A percentile compares a stretch with the other conserved stretches of the same genome.
Conservation (phyloP, 2,113 vertebrate genomes). For the Nycticorax nycticorax region DNA sequence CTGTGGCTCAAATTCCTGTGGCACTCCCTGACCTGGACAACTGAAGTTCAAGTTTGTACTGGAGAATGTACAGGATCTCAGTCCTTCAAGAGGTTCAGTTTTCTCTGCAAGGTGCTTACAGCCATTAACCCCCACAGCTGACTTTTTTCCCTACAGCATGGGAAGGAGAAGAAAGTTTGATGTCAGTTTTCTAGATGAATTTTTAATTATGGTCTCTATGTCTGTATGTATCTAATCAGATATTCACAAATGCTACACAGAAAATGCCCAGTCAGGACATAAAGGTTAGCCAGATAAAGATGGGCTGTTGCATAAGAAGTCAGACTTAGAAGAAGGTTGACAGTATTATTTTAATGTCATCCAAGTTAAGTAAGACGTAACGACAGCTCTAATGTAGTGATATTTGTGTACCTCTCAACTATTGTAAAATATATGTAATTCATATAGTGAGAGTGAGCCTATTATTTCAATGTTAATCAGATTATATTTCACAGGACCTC, state of each 20-base stretch:
- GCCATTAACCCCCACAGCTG: not conserved
- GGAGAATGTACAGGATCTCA: not conserved
- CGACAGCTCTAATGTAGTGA: not conserved
- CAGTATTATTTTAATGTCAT: constrained; percentile 6
- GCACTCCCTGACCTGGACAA: not conserved
- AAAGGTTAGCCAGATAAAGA: constrained; percentile 7
- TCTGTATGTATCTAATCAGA: not conserved
- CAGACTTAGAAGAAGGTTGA: not conserved
- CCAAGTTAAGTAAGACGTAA: not conserved
- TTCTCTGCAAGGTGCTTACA: not conserved
- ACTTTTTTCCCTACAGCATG: too few relatives aligned
- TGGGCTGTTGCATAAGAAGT: not conserved
- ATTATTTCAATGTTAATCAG: not conserved
- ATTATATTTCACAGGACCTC: not conserved
- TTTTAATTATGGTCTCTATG: not conserved
- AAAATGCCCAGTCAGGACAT: not conserved
- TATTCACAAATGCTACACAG: not conserved
- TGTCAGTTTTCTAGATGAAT: not conserved
- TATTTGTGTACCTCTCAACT: not conserved
- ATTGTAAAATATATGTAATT: not conserved
- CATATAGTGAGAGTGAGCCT: not conserved
- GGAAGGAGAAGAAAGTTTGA: not conserved
- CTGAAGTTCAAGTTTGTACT: fast-evolving
- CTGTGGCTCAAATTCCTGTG: not conserved
- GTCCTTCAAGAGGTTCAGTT: not conserved